Evolutionary conservation across 2,888 invertebrate genomes (phyloP), one percentile per base, ranked within the genome.

Genomic region (Parnassius orleans): DNA sequence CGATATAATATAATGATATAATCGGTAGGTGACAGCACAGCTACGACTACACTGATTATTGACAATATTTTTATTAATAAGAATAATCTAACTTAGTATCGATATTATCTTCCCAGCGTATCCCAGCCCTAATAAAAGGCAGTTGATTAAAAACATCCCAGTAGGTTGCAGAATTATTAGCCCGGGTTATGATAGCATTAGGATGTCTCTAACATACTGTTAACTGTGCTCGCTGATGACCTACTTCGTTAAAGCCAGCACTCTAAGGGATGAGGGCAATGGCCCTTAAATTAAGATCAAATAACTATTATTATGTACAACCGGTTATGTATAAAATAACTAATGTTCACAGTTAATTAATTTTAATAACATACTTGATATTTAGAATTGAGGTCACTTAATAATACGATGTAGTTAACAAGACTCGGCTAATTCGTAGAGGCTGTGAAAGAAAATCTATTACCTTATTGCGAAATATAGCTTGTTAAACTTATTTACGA

Each of bases 111-210:
- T 1, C 9, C 10, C 11, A 5, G 61, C 64, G 66, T 63, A 56
- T 60, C 46, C 57, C 65, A 59, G 55, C 74, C 65, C 60, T 70
- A 68, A 60, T 46, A 41, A 9, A n/a, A 46, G 51, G 62, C 68
- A 66, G 72, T 73, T 70, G 68, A 75, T 76, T 73, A 71, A 72
- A 74, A 75, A 73, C 67, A 67, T 71, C 68, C 72, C 75, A 72
- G 74, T 74, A 66, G 70, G 71, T 72, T 68, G 69, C 65, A 68
- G 60, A 68, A 71, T 73, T 72, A 75, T 74, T 70, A 67, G 52
- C 60, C 53, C 57, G 62, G 53, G 58, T 63, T 66, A 68, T 65
- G 44, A 59, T 51, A 44, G 46, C 57, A 61, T 47, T 10, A 54
- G 53, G 53, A 53, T 14, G 53, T 48, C n/a, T 57, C 24, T 11